Evolutionary conservation across 2,113 vertebrate species (phyloP), one percentile per base, ranked within the genome.

Genomic region (Crypturellus undulatus): DNA sequence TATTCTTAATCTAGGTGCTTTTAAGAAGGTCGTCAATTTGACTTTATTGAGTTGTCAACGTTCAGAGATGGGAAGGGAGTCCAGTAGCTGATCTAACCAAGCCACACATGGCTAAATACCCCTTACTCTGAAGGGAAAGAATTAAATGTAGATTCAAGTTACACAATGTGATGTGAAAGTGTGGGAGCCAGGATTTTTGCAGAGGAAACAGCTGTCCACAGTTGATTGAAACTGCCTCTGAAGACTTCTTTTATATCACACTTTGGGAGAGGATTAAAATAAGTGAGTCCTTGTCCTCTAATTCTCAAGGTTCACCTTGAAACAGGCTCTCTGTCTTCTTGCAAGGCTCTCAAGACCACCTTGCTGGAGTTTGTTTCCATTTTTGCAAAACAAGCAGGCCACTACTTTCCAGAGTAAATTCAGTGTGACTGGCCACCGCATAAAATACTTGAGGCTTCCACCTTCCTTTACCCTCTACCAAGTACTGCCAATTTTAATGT

Each of bases 61-160:
- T 84, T 89, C 17, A 12, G 58, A 80, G 91, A 85, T 93, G 75
- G 1, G 8, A 95, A 90, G 62, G 79, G 71, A 96, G 86, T 75
- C 78, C 77, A 54, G 78, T 92, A 91, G 64, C 63, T 84, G 51
- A 49, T 83, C 79, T 78, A 91, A 52, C 84, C 65, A 59, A 91
- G 92, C 92, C 86, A 94, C 83, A 90, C 90, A 93, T 96, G 78
- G 87, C 85, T 95, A 70, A 96, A 87, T 93, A 67, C 84, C 65
- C 75, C 87, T 56, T 75, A 79, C 83, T 96, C 93, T 87, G 49
- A 88, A 75, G 76, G 70, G 90, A 59, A 95, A 95, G 43, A 87
- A 72, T 78, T 90, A 87, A 84, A 89, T 62, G 77, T 86, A 84
- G 62, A 72, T 89, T 87, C 83, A 72, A 71, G 52, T 92, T 90